phyloP scores from a whole-genome alignment of 1,140 invertebrate species.

The Wiebesia pumilae region DNA sequence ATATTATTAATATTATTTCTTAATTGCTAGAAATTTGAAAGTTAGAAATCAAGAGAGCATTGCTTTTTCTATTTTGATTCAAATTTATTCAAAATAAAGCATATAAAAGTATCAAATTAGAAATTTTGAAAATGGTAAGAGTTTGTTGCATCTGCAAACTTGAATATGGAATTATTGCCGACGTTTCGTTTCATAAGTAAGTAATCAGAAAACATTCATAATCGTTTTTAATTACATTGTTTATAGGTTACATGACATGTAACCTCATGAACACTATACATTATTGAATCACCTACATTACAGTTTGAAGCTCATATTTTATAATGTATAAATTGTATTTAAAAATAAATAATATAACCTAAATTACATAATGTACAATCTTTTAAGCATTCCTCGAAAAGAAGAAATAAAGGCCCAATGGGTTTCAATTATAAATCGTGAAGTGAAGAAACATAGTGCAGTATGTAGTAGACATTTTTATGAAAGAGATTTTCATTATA shows the following conservation, averaged over 20 bases:
- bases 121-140: background rate
- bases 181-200: background rate
- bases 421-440: background rate
- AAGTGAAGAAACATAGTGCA: background rate
- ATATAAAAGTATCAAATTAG: background rate
- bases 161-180: background rate
- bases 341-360: background rate
- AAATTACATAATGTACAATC: background rate
- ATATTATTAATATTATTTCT: background rate
- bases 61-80: too few species aligned
- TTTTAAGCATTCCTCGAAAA: background rate
- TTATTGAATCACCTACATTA: too few species aligned
- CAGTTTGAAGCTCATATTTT: too few species aligned
- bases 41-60: background rate
- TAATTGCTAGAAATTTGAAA: background rate
- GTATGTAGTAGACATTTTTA: background rate
- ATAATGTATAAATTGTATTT: background rate
- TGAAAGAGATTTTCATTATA: constrained; percentile 8
- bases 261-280: too few species aligned
- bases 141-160: background rate
- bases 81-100: background rate
- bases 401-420: background rate
- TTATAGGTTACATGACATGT: background rate
- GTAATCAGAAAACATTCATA: background rate
- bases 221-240: background rate